Base-by-base conservation (phyloP, 2,113 vertebrate species). In the Cyrtonyx montezumae region DNA sequence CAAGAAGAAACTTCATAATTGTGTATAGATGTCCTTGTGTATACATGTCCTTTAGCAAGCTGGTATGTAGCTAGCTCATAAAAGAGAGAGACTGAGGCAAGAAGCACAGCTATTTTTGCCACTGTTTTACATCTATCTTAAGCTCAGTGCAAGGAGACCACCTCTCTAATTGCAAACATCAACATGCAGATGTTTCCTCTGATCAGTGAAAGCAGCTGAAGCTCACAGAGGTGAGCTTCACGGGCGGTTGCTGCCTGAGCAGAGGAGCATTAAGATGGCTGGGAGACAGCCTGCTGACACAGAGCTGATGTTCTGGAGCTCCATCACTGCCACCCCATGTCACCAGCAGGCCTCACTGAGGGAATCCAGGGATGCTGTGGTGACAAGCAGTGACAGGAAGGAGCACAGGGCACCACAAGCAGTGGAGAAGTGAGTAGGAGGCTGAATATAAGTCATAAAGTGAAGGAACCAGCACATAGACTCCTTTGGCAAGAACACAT, bases 381-480 rank as follows among this genome's bases (percentile, higher is more conserved):
- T 32, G 68, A 73, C 58, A 65, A 67, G 37, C 40, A 68, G 59
- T 55, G 53, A 25, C 68, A 26, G 28, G 42, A 67, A 71, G 68
- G 43, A 79, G 73, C 2, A 2, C 63, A 45, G 77, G 16, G 23
- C 15, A 7, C 0, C 1, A 51, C 65, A 21, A 22, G 61, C 45
- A 84, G 51, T 32, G 23, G 36, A 45, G 49, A 16, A 53, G 61
- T 61, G n/a, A 16, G 6, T 0, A 0, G 30, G 30, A 84, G 26
- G 49, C 19, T 32, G 48, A 69, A 19, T 11, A 2, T 16, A 51
- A 37, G 23, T 49, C 28, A 9, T 42, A 62, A 58, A 55, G n/a
- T 42, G 65, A 32, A 79, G 37, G 37, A 83, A 37, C 34, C 23
- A 87, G 48, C 55, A 69, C 53, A 40, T 9, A 55, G 59, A 22